Percentiles rank a stretch among this genome's conserved stretches.
These are phyloP conservation scores for Pocota personata DNA, from an alignment of 2,888 invertebrate species.

Conservation along the genomic window DNA sequence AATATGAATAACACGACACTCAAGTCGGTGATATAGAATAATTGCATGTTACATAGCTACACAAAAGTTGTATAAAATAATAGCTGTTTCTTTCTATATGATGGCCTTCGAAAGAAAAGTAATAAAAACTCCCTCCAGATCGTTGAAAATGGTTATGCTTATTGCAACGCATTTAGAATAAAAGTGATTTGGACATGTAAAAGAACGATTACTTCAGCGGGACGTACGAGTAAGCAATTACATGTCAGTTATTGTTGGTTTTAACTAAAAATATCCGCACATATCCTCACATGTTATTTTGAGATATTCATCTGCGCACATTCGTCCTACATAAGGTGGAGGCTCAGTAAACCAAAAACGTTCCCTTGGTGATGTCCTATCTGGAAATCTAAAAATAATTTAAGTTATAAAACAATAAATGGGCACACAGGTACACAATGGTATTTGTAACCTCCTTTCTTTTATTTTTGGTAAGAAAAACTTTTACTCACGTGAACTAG, in stretches of 20 bases:
- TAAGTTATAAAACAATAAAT: neutral
- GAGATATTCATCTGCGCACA: neutral
- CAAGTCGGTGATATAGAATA: slow-evolving; percentile 21
- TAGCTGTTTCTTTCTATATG: too few species aligned
- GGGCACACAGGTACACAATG: neutral
- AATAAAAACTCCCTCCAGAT: slow-evolving; percentile 47
- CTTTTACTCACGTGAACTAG: neutral
- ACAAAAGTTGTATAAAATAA: slow-evolving; percentile 13
- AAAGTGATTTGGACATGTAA: slow-evolving; percentile 37
- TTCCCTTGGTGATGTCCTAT: neutral
- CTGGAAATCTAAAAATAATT: slow-evolving; percentile 10
- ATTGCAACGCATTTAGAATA: slow-evolving; percentile 50
- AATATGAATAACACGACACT: slow-evolving; percentile 28
- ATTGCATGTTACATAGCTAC: neutral
- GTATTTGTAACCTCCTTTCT: neutral
- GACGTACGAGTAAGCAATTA: slow-evolving; percentile 3
- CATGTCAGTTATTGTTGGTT: neutral
- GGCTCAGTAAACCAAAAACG: neutral
- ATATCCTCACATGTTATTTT: neutral
- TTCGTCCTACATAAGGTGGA: neutral
- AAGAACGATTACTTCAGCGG: slow-evolving; percentile 22
- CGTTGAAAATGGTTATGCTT: slow-evolving; percentile 37
- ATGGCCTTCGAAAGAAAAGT: slow-evolving; percentile 40
- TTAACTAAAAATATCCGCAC: neutral
- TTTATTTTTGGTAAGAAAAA: neutral